phyloP scores from a whole-genome alignment of 2,888 invertebrate genomes.

The Tortrix viridana region DNA sequence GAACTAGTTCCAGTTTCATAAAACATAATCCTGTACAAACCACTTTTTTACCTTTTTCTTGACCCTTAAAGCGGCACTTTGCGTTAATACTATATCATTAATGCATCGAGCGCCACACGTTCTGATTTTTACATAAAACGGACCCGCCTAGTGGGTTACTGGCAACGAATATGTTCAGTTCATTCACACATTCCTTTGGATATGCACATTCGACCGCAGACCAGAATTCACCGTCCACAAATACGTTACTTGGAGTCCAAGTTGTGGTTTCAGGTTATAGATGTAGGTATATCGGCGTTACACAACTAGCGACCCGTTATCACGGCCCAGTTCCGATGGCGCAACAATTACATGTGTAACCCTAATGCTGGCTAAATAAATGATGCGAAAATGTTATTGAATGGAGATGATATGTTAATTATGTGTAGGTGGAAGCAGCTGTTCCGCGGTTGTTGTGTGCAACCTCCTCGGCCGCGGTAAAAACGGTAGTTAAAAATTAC shows the following conservation, averaged over 20 bases:
- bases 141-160: too few relatives aligned
- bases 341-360: conserved; percentile 62
- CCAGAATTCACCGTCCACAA: conserved; percentile 35
- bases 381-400: conserved; percentile 37
- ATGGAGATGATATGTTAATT: conserved; percentile 31
- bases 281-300: conserved; percentile 30
- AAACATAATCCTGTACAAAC: neutral
- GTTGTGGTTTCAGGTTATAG: conserved; percentile 43
- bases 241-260: conserved; percentile 21
- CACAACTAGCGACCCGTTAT: conserved; percentile 60
- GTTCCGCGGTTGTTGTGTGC: neutral
- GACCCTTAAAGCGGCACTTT: neutral
- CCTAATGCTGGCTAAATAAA: conserved; percentile 40
- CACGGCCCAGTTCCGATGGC: conserved; percentile 73
- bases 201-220: conserved; percentile 36
- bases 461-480: conserved; percentile 2
- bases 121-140: too few relatives aligned
- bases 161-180: neutral
- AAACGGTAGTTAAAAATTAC: neutral
- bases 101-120: too few relatives aligned
- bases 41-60: neutral
- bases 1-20: neutral
- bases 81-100: too few relatives aligned
- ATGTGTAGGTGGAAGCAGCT: conserved; percentile 10
- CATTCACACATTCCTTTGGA: conserved; percentile 23